A percentile compares a stretch with the other conserved stretches of the same genome.
Conservation (phyloP, 2,113 vertebrate genomes). For the Chionis minor region DNA sequence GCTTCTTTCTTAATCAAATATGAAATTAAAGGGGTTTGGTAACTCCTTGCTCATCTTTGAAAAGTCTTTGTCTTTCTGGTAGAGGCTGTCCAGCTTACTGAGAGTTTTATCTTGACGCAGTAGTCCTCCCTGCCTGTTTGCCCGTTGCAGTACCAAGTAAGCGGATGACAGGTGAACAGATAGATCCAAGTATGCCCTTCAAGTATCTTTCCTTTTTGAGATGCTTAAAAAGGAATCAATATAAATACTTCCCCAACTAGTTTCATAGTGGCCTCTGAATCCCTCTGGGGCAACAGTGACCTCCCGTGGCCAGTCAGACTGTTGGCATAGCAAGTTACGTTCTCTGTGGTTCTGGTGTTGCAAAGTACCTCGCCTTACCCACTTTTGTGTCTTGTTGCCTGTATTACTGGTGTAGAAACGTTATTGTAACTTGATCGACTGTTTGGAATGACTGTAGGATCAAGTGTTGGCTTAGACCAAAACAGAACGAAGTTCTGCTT, state of each 20-base stretch:
- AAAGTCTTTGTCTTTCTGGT: background rate
- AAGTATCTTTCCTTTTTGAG: background rate
- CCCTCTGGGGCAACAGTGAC: slow-evolving; percentile 32
- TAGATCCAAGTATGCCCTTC: background rate
- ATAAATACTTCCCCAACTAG: background rate
- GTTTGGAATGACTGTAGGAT: background rate
- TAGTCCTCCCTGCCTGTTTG: background rate
- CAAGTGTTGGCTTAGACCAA: background rate
- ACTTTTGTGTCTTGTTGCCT: background rate
- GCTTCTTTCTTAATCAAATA: background rate
- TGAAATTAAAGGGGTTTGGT: background rate
- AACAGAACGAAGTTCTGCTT: background rate
- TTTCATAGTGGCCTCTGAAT: background rate
- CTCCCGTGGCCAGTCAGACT: slow-evolving; percentile 36
- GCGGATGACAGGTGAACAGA: background rate
- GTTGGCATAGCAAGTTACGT: background rate
- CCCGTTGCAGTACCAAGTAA: background rate
- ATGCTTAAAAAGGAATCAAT: background rate
- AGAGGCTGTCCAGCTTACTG: background rate
- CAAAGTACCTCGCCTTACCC: background rate
- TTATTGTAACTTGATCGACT: background rate
- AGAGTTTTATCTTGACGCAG: background rate
- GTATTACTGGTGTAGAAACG: background rate
- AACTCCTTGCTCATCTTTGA: background rate
- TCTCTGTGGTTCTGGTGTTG: background rate